Percentiles rank a stretch among this genome's conserved stretches.
Evolutionary conservation across 2,113 vertebrate species (phyloP).

Genomic region (Anolis sagrei): DNA sequence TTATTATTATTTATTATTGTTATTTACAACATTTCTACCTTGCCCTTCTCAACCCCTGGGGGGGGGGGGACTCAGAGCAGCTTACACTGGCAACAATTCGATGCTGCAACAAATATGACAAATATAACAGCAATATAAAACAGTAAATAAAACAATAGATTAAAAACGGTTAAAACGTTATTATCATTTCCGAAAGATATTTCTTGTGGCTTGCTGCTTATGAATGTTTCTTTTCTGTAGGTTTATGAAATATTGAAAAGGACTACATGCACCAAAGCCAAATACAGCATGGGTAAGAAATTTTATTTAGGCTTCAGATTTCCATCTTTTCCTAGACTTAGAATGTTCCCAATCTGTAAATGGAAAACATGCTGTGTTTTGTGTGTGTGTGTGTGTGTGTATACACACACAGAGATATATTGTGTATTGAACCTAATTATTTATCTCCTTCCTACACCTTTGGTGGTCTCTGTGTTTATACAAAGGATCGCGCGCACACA

Average conservation of each 20-base stretch:
- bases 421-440: neutral
- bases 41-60: no score
- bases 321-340: neutral
- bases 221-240: constrained; percentile 70
- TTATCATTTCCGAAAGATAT: neutral
- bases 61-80: no score
- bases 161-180: no score
- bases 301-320: constrained; percentile 45
- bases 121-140: no score
- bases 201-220: neutral
- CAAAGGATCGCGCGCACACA: neutral
- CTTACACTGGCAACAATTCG: no score
- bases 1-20: no score
- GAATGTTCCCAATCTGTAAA: constrained; percentile 22
- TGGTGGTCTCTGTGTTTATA: neutral
- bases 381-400: no score
- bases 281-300: constrained; percentile 92
- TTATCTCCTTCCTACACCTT: neutral
- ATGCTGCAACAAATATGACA: no score
- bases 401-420: neutral
- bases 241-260: constrained; percentile 95
- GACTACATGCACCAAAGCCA: constrained; percentile 86
- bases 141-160: no score
- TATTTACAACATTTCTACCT: no score
- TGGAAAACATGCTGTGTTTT: neutral